Evolutionary conservation across 92 coral and sea anemone species (phyloP).

Genomic region (Zoanthus sansibaricus): DNA sequence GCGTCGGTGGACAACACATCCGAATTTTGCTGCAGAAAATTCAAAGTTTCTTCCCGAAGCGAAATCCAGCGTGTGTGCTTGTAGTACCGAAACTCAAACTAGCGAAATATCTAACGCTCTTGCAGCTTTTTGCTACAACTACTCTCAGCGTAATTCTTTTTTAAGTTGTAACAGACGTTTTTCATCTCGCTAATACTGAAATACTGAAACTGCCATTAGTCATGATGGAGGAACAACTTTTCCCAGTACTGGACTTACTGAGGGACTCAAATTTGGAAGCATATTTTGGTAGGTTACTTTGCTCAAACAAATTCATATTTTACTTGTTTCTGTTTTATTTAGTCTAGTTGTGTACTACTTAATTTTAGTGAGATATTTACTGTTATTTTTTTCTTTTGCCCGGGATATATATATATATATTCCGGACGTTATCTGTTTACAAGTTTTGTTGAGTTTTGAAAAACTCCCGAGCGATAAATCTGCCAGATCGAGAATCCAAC

Average conservation of each 20-base stretch:
- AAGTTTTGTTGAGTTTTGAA: constrained; percentile 17
- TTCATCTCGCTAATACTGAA: constrained; percentile 51
- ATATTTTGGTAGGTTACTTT: constrained; percentile 24
- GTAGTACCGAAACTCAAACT: constrained; percentile 23
- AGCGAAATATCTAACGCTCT: constrained; percentile 42
- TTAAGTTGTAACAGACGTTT: constrained; percentile 45
- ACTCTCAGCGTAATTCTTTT: constrained; percentile 46
- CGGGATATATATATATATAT: constrained; percentile 28
- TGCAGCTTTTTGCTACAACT: constrained; percentile 51
- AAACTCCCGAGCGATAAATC: constrained; percentile 36
- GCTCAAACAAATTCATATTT: neutral
- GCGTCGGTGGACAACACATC: constrained; percentile 38
- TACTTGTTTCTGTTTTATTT: neutral
- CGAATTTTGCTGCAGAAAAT: constrained; percentile 21
- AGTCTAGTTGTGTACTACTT: neutral
- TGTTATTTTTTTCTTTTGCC: constrained; percentile 11
- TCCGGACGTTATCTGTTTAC: constrained; percentile 44
- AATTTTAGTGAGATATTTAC: constrained; percentile 15
- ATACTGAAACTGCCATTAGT: constrained; percentile 40
- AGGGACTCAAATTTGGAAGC: constrained; percentile 48
- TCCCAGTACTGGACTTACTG: constrained; percentile 38
- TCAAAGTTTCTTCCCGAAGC: constrained; percentile 15
- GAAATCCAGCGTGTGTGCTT: constrained; percentile 26
- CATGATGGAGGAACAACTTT: constrained; percentile 47
- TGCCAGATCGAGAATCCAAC: constrained; percentile 29